Evolutionary conservation across 2,888 invertebrate species (phyloP), one percentile per base, ranked within the genome.

Genomic region (Drosophila merina): DNA sequence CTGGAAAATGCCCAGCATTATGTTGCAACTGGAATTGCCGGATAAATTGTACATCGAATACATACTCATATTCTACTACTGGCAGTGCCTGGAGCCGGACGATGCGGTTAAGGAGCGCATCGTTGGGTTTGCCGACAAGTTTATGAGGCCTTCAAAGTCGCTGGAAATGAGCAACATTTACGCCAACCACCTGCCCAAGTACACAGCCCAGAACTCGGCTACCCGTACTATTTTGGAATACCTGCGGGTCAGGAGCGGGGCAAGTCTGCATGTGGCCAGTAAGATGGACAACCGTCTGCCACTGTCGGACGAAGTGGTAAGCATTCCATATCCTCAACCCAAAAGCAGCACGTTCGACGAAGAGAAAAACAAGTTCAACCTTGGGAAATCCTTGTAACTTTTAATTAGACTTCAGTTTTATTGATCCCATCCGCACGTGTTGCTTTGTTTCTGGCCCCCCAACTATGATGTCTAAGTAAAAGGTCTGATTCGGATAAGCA

Each of bases 391-490:
- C 28, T 28, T 28, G 28, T 28, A 28, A 28, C 9, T 9, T 38
- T 12, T 12, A 38, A 12, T 12, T 12, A 12, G n/a, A 38, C 6
- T 12, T 12, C 6, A 6, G n/a, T 12, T 12, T 12, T 38, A 12
- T 38, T 38, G 38, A 38, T 12, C 38, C n/a, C 12, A n/a, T 4
- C 38, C 12, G 38, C 12, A n/a, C 9, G 38, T 38, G 9, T 38
- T 8, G 31, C 31, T 36, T 36, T 36, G n/a, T 36, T 36, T 36
- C n/a, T 4, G 36, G 36, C n/a, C 36, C 20, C 20, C 20, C n/a
- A 36, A 36, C 36, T 12, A 5, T 88, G 88, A 88, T 88, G 88
- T 72, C 49, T 77, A 62, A 85, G 88, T 88, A 88, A 88, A 88
- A 88, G 88, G 88, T 88, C 85, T 86, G 89, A 88, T 78, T 75